A percentile compares a stretch with the other conserved stretches of the same genome.
Conservation (phyloP, 2,797 vertebrate species). For the Tokudaia tokunoshimensis region DNA sequence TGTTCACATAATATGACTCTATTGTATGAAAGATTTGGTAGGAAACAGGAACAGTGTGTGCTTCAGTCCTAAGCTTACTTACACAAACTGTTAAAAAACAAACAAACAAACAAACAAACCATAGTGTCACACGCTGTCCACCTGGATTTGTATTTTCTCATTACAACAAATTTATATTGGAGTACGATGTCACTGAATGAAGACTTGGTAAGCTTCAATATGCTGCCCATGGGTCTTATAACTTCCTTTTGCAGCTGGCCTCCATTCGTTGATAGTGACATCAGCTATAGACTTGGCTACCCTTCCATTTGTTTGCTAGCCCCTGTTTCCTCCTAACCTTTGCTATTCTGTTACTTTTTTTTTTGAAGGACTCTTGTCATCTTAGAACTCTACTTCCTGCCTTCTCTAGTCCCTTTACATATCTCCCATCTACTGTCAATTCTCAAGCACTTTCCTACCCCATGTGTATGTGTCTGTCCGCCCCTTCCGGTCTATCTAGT, state of each 20-base stretch:
- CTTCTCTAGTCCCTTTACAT: neutral
- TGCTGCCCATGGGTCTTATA: neutral
- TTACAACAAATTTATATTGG: neutral
- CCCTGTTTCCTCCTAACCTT: neutral
- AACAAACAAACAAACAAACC: neutral
- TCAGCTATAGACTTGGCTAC: neutral
- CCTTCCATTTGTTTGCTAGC: neutral
- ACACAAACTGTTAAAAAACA: neutral
- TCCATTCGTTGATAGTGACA: neutral
- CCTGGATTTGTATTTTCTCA: neutral
- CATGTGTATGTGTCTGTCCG: neutral
- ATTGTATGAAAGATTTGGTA: neutral
- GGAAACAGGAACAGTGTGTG: neutral
- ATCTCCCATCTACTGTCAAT: neutral
- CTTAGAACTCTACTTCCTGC: neutral
- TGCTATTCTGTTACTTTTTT: neutral
- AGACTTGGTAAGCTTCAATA: neutral
- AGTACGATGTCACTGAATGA: neutral
- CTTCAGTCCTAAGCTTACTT: neutral
- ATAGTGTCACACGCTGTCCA: neutral
- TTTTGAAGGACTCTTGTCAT: neutral
- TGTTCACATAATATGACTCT: neutral
- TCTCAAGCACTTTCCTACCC: neutral
- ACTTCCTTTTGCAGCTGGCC: neutral
- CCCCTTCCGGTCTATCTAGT: neutral